Percentiles rank a stretch among this genome's conserved stretches.
phyloP scores from a whole-genome alignment of 2,113 vertebrate species.

The Pantherophis guttatus region DNA sequence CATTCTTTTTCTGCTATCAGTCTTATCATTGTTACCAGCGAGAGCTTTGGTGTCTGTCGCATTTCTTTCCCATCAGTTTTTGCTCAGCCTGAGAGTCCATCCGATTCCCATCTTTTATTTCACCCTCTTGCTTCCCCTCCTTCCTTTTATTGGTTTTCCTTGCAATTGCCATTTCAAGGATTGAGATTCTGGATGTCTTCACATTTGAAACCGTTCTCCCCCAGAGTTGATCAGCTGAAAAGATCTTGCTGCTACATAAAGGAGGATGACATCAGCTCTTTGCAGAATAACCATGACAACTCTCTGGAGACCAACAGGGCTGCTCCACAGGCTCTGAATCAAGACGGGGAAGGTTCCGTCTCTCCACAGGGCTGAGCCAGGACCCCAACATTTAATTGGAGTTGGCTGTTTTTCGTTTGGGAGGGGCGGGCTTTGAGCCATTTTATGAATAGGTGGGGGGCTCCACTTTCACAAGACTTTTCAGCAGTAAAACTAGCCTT shows the following conservation, averaged over 20 bases:
- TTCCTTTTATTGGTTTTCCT: not conserved
- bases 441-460: not conserved
- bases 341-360: slow-evolving; percentile 43
- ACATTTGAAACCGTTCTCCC: slow-evolving; percentile 62
- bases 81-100: slow-evolving; percentile 39
- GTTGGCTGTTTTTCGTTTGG: not conserved
- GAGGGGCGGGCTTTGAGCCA: not conserved
- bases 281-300: slow-evolving; percentile 66
- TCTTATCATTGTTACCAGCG: slow-evolving; percentile 62
- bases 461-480: not conserved
- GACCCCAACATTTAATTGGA: slow-evolving; percentile 29
- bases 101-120: slow-evolving; percentile 51
- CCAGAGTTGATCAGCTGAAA: slow-evolving; percentile 62
- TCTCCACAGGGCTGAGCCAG: slow-evolving; percentile 35
- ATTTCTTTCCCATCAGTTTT: slow-evolving; percentile 56
- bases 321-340: slow-evolving; percentile 54
- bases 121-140: not conserved
- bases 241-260: slow-evolving; percentile 51
- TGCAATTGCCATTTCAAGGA: slow-evolving; percentile 24
- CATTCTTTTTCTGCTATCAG: slow-evolving; percentile 47
- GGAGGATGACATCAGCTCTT: slow-evolving; percentile 67
- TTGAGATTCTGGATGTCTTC: slow-evolving; percentile 39
- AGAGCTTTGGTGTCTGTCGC: slow-evolving; percentile 51
- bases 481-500: not conserved
- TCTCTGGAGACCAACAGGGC: slow-evolving; percentile 50